Percentiles rank a stretch among this genome's conserved stretches.
phyloP scores from a whole-genome alignment of 2,113 vertebrate species.

The Bufo bufo region DNA sequence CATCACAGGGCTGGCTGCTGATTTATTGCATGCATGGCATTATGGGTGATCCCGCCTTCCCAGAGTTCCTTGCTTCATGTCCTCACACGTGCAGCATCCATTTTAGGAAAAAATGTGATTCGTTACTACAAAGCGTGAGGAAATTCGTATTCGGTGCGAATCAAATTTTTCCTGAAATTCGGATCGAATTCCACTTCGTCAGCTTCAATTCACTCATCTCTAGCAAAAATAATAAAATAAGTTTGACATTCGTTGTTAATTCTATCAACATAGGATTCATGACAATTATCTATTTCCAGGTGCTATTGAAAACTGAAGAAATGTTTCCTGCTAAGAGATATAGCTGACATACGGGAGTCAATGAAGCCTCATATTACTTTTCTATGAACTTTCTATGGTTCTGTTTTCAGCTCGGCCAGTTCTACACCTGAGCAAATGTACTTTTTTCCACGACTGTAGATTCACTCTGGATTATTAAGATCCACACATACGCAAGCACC shows the following conservation, averaged over 20 bases:
- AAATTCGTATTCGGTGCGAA: too few species aligned
- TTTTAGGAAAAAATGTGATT: too few species aligned
- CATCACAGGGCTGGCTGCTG: too few species aligned
- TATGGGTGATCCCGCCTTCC: too few species aligned
- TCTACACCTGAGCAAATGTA: not conserved
- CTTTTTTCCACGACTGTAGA: constrained; percentile 12
- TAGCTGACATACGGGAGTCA: not conserved
- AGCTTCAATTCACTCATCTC: too few species aligned
- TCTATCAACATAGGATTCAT: not conserved
- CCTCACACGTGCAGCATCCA: too few species aligned
- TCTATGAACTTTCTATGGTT: not conserved
- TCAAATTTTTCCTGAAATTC: too few species aligned
- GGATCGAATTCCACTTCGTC: too few species aligned
- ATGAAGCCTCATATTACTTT: constrained; percentile 2
- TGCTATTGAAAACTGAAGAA: constrained; percentile 49
- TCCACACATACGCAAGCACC: constrained; percentile 2
- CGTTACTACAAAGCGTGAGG: too few species aligned
- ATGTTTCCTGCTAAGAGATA: not conserved
- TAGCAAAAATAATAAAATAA: not conserved
- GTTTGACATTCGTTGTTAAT: not conserved
- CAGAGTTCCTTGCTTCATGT: too few species aligned
- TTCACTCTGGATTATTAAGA: not conserved
- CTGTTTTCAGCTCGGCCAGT: not conserved
- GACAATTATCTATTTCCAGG: constrained; percentile 16
- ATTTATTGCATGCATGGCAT: too few species aligned